phyloP scores from a whole-genome alignment of 2,888 invertebrate species.

The Melangyna quadrimaculata region DNA sequence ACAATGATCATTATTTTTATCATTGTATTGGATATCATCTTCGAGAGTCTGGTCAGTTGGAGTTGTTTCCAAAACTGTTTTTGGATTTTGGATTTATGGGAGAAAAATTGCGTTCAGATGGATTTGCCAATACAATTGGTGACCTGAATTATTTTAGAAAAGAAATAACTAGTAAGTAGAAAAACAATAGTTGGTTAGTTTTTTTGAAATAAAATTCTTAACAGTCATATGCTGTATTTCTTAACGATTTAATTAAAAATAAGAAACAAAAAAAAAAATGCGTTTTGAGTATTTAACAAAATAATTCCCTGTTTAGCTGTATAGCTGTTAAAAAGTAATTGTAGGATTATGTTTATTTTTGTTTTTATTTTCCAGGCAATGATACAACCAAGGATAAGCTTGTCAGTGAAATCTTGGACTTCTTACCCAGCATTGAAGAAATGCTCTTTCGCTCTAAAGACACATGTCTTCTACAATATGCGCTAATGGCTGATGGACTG shows the following conservation, averaged over 20 bases:
- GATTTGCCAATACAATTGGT: slow-evolving; percentile 78
- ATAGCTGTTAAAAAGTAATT: too few relatives aligned
- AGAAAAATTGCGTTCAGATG: slow-evolving; percentile 78
- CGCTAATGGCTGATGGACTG: slow-evolving; percentile 75
- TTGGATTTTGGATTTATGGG: slow-evolving; percentile 81
- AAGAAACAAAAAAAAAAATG: too few relatives aligned
- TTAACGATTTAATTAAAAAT: too few relatives aligned
- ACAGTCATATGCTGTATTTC: too few relatives aligned
- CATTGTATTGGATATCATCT: slow-evolving; percentile 79
- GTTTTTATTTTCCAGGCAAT: slow-evolving; percentile 70
- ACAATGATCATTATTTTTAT: slow-evolving; percentile 78
- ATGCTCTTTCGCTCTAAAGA: slow-evolving; percentile 77
- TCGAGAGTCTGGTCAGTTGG: slow-evolving; percentile 72
- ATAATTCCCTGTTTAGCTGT: too few relatives aligned
- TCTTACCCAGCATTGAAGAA: slow-evolving; percentile 79
- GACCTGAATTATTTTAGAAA: slow-evolving; percentile 76
- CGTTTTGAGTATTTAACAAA: too few relatives aligned
- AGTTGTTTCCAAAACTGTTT: slow-evolving; percentile 77
- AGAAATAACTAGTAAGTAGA: slow-evolving; percentile 75
- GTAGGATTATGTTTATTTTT: too few relatives aligned
- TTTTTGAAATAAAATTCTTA: too few relatives aligned
- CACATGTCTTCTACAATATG: slow-evolving; percentile 78
- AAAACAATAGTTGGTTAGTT: neutral
- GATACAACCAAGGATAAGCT: slow-evolving; percentile 72
- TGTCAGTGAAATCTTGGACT: slow-evolving; percentile 75